Percentiles rank a stretch among this genome's conserved stretches.
Conservation (phyloP, 2,113 vertebrate species). For the Ciconia boyciana region DNA sequence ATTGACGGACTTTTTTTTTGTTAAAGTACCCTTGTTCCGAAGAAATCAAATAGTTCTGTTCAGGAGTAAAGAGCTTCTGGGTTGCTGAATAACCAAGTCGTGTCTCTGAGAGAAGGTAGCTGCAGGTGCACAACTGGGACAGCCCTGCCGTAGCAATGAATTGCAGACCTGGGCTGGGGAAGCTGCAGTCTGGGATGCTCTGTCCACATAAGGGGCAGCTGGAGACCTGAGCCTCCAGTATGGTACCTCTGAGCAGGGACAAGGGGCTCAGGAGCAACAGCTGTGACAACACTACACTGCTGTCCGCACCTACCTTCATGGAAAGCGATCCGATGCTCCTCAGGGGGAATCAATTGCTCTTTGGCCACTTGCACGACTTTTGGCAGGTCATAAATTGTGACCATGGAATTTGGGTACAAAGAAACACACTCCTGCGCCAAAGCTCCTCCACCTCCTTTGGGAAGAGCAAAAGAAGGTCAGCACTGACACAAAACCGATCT, state of each 20-base stretch:
- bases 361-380: slow-evolving; percentile 74
- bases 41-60: background rate
- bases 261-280: background rate
- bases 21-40: background rate
- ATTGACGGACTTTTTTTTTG: background rate
- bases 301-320: slow-evolving; percentile 69
- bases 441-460: slow-evolving; percentile 84
- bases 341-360: slow-evolving; percentile 69
- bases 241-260: background rate
- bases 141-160: background rate
- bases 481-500: background rate
- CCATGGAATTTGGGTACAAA: slow-evolving; percentile 76
- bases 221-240: background rate
- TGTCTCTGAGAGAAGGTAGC: background rate
- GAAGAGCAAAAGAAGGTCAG: background rate
- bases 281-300: background rate
- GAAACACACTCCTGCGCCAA: slow-evolving; percentile 79
- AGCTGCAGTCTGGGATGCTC: background rate
- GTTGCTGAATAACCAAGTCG: background rate
- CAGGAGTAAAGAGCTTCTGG: background rate
- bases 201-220: background rate
- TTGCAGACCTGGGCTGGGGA: rapidly evolving
- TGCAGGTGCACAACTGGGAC: background rate
- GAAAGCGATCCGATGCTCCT: slow-evolving; percentile 71
- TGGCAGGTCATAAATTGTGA: slow-evolving; percentile 85